Conservation (phyloP, 1,140 invertebrate genomes). For the Drosophila virilis region DNA sequence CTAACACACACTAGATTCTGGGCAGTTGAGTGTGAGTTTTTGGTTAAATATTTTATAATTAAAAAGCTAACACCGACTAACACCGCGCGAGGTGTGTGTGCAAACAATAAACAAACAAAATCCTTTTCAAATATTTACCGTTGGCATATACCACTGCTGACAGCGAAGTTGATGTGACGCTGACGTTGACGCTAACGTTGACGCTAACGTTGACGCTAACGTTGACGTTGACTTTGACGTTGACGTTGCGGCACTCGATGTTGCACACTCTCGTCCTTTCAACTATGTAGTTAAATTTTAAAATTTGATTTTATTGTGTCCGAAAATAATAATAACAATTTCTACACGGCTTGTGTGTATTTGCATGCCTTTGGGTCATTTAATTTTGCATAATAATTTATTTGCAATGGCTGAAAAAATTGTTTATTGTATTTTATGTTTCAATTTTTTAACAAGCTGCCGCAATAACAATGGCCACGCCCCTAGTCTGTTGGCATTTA, state of each 20-base stretch:
- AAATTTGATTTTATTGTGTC: conserved; percentile 71
- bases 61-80: conserved; percentile 84
- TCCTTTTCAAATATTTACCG: conserved; percentile 84
- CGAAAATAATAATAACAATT: conserved; percentile 21
- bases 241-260: conserved; percentile 15
- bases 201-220: conserved; percentile 15
- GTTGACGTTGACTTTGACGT: conserved; percentile 11
- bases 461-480: conserved; percentile 64
- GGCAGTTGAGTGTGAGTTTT: conserved; percentile 79
- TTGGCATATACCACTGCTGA: conserved; percentile 72
- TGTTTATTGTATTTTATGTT: conserved; percentile 74
- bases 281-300: conserved; percentile 56
- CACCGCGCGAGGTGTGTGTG: conserved; percentile 82
- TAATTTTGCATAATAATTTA: conserved; percentile 83
- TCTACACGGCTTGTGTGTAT: conserved; percentile 29
- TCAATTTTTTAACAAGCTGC: conserved; percentile 69
- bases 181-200: conserved; percentile 29
- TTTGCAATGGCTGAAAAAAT: conserved; percentile 66
- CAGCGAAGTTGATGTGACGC: conserved; percentile 37
- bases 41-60: conserved; percentile 84
- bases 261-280: conserved; percentile 13
- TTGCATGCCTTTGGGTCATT: conserved; percentile 75
- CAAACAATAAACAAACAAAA: conserved; percentile 84
- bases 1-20: conserved; percentile 21
- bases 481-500: conserved; percentile 78